Evolutionary conservation across 2,797 vertebrate species (phyloP).

Genomic region (Taeniopygia guttata): DNA sequence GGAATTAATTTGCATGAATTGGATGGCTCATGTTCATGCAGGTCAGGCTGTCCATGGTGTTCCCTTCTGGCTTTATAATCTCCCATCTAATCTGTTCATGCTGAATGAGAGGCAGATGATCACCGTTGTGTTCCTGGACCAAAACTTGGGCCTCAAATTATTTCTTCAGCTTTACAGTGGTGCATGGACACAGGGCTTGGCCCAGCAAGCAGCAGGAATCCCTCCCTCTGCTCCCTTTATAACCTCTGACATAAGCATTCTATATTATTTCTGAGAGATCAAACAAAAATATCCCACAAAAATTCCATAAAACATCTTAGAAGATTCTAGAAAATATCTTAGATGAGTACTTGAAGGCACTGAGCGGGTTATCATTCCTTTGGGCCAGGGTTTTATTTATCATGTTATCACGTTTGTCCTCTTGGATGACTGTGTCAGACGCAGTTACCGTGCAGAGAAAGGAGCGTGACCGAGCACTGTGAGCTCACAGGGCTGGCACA

Average conservation of each 20-base stretch:
- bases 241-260: not conserved
- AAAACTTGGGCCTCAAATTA: not conserved
- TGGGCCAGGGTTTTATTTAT: not conserved
- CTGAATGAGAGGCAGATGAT: not conserved
- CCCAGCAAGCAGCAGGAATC: not conserved
- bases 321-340: too few relatives aligned
- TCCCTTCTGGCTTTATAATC: conserved; percentile 32
- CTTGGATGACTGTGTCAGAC: not conserved
- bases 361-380: not conserved
- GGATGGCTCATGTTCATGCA: not conserved
- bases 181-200: not conserved
- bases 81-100: not conserved
- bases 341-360: not conserved
- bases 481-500: not conserved
- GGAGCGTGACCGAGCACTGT: not conserved
- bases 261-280: not conserved
- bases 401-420: not conserved
- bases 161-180: not conserved
- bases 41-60: not conserved
- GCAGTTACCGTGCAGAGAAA: rapidly evolving
- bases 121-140: not conserved
- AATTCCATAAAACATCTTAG: not conserved
- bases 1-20: conserved; percentile 9
- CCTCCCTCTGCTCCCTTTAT: not conserved
- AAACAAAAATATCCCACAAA: not conserved